Percentiles rank a stretch among this genome's conserved stretches.
phyloP scores from a whole-genome alignment of 1,140 invertebrate genomes.

The Cydia fagiglandana region DNA sequence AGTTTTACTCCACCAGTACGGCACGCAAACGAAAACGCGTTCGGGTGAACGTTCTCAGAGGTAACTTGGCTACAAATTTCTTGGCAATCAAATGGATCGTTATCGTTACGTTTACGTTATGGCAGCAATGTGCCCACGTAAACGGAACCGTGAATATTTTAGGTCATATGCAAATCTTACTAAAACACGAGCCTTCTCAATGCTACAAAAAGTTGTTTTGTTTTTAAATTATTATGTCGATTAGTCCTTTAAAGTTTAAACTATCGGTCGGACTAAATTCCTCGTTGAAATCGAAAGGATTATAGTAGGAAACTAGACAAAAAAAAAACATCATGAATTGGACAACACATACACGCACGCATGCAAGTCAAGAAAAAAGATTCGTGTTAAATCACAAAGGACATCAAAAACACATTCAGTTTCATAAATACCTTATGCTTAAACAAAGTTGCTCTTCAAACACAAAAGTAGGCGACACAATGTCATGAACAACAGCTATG shows the following conservation, averaged over 20 bases:
- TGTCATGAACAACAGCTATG: constrained; percentile 41
- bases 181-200: not conserved
- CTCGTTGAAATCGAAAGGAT: no score
- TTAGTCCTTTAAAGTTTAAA: no score
- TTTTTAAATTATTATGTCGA: no score
- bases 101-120: constrained; percentile 44
- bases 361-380: not conserved
- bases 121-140: constrained; percentile 41
- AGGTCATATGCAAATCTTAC: constrained; percentile 37
- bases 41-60: constrained; percentile 50
- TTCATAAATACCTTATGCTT: not conserved
- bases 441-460: not conserved
- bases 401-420: not conserved
- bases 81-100: constrained; percentile 46
- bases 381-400: not conserved
- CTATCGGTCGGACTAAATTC: no score
- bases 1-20: constrained; percentile 43
- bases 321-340: not conserved
- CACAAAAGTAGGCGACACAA: not conserved
- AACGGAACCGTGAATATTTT: constrained; percentile 38
- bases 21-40: constrained; percentile 55
- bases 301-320: no score
- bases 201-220: no score
- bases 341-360: not conserved
- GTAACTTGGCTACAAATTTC: constrained; percentile 53